These are phyloP conservation scores for Melierax canorus DNA, from an alignment of 2,113 vertebrate genomes.

Conservation along the genomic window DNA sequence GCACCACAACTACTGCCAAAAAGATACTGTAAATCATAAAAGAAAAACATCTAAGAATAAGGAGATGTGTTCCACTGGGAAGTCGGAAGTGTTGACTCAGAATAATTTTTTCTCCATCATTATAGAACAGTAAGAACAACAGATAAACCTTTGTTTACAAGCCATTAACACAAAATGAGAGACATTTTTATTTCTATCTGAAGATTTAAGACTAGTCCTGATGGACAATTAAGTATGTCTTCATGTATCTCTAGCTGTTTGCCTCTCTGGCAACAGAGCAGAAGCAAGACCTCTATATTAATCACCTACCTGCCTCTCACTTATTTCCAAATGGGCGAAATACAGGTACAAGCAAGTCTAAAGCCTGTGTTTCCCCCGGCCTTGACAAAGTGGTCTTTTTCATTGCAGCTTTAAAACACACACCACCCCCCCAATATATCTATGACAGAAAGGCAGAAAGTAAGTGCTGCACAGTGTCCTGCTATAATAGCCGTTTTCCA, in stretches of 20 bases:
- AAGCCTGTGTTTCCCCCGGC: not conserved
- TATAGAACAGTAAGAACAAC: not conserved
- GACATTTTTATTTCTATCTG: not conserved
- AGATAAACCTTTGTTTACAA: not conserved
- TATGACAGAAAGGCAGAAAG: too few species aligned
- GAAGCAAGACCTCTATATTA: not conserved
- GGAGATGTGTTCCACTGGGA: not conserved
- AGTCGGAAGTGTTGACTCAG: not conserved
- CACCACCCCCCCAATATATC: too few species aligned
- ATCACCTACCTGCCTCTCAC: not conserved
- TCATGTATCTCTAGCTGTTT: not conserved
- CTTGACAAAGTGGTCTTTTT: not conserved
- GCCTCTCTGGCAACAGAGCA: not conserved
- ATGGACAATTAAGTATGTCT: not conserved
- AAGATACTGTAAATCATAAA: conserved; percentile 30
- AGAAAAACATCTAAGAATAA: not conserved
- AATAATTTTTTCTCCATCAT: not conserved
- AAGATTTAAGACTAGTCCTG: not conserved
- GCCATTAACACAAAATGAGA: not conserved
- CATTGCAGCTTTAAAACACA: too few species aligned
- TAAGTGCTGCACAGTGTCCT: not conserved
- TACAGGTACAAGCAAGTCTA: not conserved
- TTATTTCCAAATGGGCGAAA: not conserved
- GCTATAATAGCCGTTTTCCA: not conserved
- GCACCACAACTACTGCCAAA: not conserved